These are phyloP conservation scores for Salpingus planirostris DNA, from an alignment of 2,888 invertebrate genomes.

Conservation along the genomic window DNA sequence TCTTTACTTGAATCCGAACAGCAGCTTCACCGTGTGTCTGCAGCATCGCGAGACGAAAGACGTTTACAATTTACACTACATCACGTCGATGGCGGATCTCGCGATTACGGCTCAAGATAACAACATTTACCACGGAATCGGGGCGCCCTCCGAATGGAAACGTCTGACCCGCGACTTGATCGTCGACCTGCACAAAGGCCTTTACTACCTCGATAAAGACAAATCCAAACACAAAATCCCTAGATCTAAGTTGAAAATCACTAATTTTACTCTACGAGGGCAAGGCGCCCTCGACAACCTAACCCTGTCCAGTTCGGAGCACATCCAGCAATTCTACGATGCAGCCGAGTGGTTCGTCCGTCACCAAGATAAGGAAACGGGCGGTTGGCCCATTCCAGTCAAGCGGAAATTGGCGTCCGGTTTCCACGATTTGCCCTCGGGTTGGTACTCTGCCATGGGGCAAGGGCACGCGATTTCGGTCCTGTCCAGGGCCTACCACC, in stretches of 20 bases:
- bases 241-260: slow-evolving; percentile 61
- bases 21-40: slow-evolving; percentile 69
- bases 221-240: slow-evolving; percentile 61
- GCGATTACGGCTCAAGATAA: slow-evolving; percentile 65
- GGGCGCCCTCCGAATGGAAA: slow-evolving; percentile 59
- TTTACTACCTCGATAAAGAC: slow-evolving; percentile 58
- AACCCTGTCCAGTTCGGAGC: slow-evolving; percentile 72
- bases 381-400: slow-evolving; percentile 92
- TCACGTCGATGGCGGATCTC: slow-evolving; percentile 63
- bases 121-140: slow-evolving; percentile 83
- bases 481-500: slow-evolving; percentile 82
- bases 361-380: slow-evolving; percentile 73
- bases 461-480: slow-evolving; percentile 96
- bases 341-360: slow-evolving; percentile 89
- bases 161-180: slow-evolving; percentile 79
- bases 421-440: slow-evolving; percentile 70
- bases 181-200: slow-evolving; percentile 86
- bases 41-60: slow-evolving; percentile 72
- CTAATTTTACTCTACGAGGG: slow-evolving; percentile 42
- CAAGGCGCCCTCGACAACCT: slow-evolving; percentile 61
- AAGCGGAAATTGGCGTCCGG: slow-evolving; percentile 61
- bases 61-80: slow-evolving; percentile 73
- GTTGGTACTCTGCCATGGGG: slow-evolving; percentile 94
- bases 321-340: slow-evolving; percentile 83
- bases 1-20: slow-evolving; percentile 65